Percentiles rank a stretch among this genome's conserved stretches.
phyloP scores from a whole-genome alignment of 2,888 invertebrate species.

The Nomada fabriciana region DNA sequence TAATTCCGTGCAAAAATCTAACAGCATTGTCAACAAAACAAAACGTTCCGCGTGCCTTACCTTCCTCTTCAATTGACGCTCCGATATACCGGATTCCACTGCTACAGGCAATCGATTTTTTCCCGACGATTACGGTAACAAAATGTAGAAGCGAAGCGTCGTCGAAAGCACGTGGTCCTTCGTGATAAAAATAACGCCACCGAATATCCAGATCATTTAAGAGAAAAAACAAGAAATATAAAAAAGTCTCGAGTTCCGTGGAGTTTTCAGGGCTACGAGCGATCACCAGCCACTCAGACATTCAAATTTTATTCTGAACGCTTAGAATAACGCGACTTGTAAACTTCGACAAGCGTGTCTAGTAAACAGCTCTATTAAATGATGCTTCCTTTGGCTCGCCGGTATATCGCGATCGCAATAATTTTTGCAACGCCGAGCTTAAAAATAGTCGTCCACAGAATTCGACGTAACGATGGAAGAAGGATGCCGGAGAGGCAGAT shows the following conservation, averaged over 20 bases:
- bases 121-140: background rate
- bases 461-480: background rate
- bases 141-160: background rate
- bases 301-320: conserved; percentile 8
- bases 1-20: too few relatives aligned
- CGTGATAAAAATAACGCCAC: background rate
- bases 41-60: too few relatives aligned
- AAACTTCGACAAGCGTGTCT: background rate
- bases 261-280: background rate
- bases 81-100: too few relatives aligned
- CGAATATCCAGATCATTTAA: background rate
- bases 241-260: background rate
- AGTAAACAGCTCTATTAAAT: conserved; percentile 8
- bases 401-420: background rate
- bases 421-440: background rate
- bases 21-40: too few relatives aligned
- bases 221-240: background rate
- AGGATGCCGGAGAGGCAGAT: background rate
- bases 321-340: background rate
- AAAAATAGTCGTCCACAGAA: too few relatives aligned
- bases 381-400: background rate
- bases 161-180: conserved; percentile 15
- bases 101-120: background rate
- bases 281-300: background rate
- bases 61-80: too few relatives aligned